Base-by-base conservation (phyloP, 2,888 invertebrate genomes). In the Gisinianus flammeolus region DNA sequence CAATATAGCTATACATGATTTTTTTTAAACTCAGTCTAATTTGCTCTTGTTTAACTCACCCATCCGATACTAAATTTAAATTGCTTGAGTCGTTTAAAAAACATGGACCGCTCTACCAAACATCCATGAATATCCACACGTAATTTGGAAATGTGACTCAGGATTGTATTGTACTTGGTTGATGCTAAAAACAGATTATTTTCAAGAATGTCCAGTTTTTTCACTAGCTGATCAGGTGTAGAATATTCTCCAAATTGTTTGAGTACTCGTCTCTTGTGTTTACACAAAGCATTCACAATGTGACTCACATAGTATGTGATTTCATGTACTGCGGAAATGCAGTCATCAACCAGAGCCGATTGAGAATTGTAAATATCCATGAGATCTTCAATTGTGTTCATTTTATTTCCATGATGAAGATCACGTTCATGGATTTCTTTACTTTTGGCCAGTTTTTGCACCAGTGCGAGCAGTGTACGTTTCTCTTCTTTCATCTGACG, bases 171-270 rank as follows among this genome's bases (percentile, higher is more conserved):
- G 10, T 16, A 68, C 22, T 35, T 68, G 4, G 35, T 35, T n/a
- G 35, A 19, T 6, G 6, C 12, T 8, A 68, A 22, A 4, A 8
- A 8, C 68, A 68, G 10, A 10, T 33, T 30, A 2, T 31, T 35
- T 68, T 68, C 68, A 22, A 68, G 33, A 35, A n/a, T 31, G 33
- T 68, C 68, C 35, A 22, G 33, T n/a, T 33, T 68, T 28, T 22
- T 30, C 10, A 4, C 3, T 22, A 19, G n/a, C 8, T 33, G 12
- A 3, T 68, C 68, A 10, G 35, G 10, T 16, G 67, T 19, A 4
- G 28, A 19, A 19, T 22, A 8, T 10, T 22, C n/a, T n/a, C 68
- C 68, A 68, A 2, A 33, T 10, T 30, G 16, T 66, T 66, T 66
- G 0, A 22, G 10, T 4, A 30, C 8, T 30, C n/a, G 31, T 30